Base-by-base conservation (phyloP, 2,113 vertebrate species). In the Setophaga kirtlandii region DNA sequence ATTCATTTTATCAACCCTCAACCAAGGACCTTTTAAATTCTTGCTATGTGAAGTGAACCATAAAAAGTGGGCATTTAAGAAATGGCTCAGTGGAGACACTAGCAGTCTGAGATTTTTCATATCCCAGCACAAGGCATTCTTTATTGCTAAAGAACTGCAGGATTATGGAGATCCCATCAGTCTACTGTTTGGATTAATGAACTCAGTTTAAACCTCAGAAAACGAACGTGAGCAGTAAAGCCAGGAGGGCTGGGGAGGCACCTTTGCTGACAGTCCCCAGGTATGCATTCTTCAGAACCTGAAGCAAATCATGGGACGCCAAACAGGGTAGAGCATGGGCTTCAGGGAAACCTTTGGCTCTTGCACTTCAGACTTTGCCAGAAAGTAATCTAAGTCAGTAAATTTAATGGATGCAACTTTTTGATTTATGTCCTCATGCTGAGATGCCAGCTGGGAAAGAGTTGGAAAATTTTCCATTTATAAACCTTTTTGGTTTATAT, bases 151-250 rank as follows among this genome's bases (percentile, higher is more conserved):
- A 87, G 73, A 83, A 42, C 28, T 64, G 75, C n/a, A 93, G 89
- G 92, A 87, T 91, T 94, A 83, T 11, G 39, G 73, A 64, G 52
- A 94, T 84, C 49, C 60, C 69, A 92, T 95, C 87, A 90, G 79
- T 85, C 64, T 86, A 68, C 79, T 91, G 27, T 69, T 94, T 87
- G 59, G 85, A 75, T 87, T 93, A 93, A 96, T 68, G 42, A 96
- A 74, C 47, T 95, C 56, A 56, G 62, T 71, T 83, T 86, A 90
- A 95, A 82, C 58, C 44, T 76, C 58, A 92, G 78, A 92, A 91
- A 77, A 77, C 0, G 6, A 92, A 83, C 0, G 0, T 52, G 63
- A 92, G 58, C 53, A 59, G 79, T 64, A 92, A 88, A 53, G 31
- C 20, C 63, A 75, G 80, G 44, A 92, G 60, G 44, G 37, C 30